These are phyloP conservation scores for Lasioglossum calceatum DNA, from an alignment of 2,888 invertebrate genomes.

Conservation along the genomic window DNA sequence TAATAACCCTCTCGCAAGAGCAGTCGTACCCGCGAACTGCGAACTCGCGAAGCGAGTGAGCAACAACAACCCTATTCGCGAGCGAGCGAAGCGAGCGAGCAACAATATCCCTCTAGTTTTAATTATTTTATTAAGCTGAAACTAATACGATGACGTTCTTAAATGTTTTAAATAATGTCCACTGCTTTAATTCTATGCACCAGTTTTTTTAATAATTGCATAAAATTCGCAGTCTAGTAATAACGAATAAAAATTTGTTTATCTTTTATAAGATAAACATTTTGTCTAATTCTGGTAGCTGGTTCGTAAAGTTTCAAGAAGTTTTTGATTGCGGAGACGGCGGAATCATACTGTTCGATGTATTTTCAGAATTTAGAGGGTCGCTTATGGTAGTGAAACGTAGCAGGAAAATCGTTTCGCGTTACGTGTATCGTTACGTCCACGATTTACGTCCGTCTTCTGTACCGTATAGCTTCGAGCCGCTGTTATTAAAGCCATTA, in stretches of 20 bases:
- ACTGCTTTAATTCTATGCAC: no score
- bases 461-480: constrained; percentile 40
- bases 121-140: no score
- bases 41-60: no score
- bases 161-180: no score
- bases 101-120: no score
- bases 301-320: neutral
- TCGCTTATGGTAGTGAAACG: neutral
- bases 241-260: neutral
- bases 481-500: constrained; percentile 67
- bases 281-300: neutral
- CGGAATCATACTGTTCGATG: neutral
- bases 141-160: no score
- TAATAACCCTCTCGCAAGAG: no score
- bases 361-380: neutral
- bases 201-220: no score
- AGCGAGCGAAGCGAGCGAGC: no score
- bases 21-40: no score
- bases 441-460: constrained; percentile 49
- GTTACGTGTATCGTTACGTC: constrained; percentile 30
- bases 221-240: no score
- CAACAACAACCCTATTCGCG: no score
- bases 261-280: neutral
- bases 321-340: neutral
- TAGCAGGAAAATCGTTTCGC: constrained; percentile 11